Evolutionary conservation across 2,113 vertebrate species (phyloP), one percentile per base, ranked within the genome.

Genomic region (Octodon degus): DNA sequence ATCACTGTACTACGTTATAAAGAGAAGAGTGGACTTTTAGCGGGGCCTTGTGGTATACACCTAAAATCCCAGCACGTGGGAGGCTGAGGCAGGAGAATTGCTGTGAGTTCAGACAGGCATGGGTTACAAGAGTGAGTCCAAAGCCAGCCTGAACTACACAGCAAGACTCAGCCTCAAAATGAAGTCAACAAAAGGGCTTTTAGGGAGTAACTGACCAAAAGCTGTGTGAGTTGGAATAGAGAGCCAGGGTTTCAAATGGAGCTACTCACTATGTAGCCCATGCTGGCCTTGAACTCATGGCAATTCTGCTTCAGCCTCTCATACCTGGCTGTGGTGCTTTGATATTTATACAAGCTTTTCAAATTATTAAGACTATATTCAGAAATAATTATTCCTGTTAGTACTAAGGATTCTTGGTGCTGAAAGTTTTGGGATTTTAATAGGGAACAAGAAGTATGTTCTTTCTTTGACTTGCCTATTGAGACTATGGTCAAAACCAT

Each of bases 351-450:
- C 2, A 8, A 0, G 74, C 30, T 20, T 90, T 58, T 92, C 70
- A 91, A 10, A 20, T 60, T 17, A 20, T 65, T 24, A 37, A 83
- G 90, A 40, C 20, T 47, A 37, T 34, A 17, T 65, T 91, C 72
- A 74, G 34, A 81, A n/a, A 22, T 81, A 77, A 32, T 43, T 58
- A 89, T 95, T 90, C 43, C 32, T 81, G 63, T 77, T 55, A 82
- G 50, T 47, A 17, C 32, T 84, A 20, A 92, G 58, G 53, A 65
- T 86, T 70, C 13, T 86, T 68, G 72, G 43, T 77, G 67, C 62
- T 76, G 25, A 89, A 84, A 79, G n/a, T 94, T 86, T 32, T 91
- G 80, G 62, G 7, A 90, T 82, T 84, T 89, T n/a, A 58, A 40
- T 83, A 74, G 37, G 9, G 43, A 9, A 89, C 43, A 30, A 47